Percentiles rank a stretch among this genome's conserved stretches.
These are phyloP conservation scores for Leptosomus discolor DNA, from an alignment of 2,113 vertebrate species.

Conservation along the genomic window DNA sequence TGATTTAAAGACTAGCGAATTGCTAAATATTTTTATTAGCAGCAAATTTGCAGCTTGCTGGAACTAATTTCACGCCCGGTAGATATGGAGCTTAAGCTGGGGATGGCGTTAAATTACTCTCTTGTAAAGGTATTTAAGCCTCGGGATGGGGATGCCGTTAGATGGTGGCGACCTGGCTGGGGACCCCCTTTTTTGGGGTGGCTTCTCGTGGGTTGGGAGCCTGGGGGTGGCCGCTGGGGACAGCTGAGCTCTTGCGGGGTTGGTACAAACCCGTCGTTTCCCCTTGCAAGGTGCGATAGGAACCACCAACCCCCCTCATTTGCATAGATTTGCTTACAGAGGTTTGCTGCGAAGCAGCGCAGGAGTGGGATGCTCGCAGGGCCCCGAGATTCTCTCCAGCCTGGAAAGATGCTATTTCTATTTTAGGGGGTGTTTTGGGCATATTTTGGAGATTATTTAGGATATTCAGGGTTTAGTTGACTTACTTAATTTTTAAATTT, in stretches of 20 bases:
- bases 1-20: conserved; percentile 79
- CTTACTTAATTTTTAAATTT: not conserved
- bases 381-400: not conserved
- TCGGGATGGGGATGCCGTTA: not conserved
- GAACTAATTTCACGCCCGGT: conserved; percentile 85
- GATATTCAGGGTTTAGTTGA: not conserved
- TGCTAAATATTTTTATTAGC: conserved; percentile 86
- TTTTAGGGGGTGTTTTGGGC: not conserved
- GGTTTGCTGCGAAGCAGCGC: not conserved
- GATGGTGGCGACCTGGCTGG: conserved; percentile 1
- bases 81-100: conserved; percentile 78
- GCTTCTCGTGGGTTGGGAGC: rapidly evolving
- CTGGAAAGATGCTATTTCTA: not conserved
- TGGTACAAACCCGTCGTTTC: rapidly evolving
- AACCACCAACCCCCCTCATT: not conserved
- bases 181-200: not conserved
- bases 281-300: rapidly evolving
- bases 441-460: not conserved
- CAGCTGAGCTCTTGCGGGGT: rapidly evolving
- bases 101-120: conserved; percentile 83
- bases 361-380: not conserved
- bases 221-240: rapidly evolving
- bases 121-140: conserved; percentile 49
- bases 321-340: not conserved
- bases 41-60: conserved; percentile 82